Percentiles rank a stretch among this genome's conserved stretches.
These are phyloP conservation scores for Austrofundulus limnaeus DNA, from an alignment of 2,113 vertebrate genomes.

Conservation along the genomic window DNA sequence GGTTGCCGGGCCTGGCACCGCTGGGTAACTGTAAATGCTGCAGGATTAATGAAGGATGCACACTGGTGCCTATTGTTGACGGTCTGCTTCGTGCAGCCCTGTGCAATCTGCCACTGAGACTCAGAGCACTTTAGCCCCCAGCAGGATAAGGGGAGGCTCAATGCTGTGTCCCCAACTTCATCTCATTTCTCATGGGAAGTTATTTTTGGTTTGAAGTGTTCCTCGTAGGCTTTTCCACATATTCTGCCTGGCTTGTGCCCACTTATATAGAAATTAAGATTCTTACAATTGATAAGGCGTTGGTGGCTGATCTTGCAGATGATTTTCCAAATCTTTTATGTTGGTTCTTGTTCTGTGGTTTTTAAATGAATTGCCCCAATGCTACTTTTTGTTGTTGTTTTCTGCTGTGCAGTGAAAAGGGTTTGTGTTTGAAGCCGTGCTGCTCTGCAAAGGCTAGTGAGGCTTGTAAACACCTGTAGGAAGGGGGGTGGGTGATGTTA, in stretches of 20 bases:
- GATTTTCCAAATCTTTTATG: neutral
- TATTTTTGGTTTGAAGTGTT: slow-evolving; percentile 15
- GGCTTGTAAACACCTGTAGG: neutral
- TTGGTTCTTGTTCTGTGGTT: too few relatives aligned
- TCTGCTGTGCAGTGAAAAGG: neutral
- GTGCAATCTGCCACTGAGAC: slow-evolving; percentile 67
- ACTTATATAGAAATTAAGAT: neutral
- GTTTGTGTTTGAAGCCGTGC: neutral
- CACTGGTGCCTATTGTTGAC: slow-evolving; percentile 69
- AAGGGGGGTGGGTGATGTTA: neutral
- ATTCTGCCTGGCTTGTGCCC: neutral
- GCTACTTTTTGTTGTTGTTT: neutral
- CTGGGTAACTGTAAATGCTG: slow-evolving; percentile 65
- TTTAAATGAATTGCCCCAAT: too few relatives aligned
- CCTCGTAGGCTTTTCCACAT: slow-evolving; percentile 28
- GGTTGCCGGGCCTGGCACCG: slow-evolving; percentile 54
- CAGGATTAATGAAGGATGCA: slow-evolving; percentile 73
- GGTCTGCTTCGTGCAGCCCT: slow-evolving; percentile 57
- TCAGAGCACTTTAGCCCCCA: slow-evolving; percentile 51
- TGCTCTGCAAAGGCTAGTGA: neutral
- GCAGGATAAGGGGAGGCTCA: slow-evolving; percentile 36
- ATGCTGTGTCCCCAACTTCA: slow-evolving; percentile 9
- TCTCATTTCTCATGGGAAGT: slow-evolving; percentile 26
- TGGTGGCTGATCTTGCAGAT: neutral
- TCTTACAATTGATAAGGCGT: neutral